Base-by-base conservation (phyloP, 2,888 invertebrate species). In the Drosophila cognata region DNA sequence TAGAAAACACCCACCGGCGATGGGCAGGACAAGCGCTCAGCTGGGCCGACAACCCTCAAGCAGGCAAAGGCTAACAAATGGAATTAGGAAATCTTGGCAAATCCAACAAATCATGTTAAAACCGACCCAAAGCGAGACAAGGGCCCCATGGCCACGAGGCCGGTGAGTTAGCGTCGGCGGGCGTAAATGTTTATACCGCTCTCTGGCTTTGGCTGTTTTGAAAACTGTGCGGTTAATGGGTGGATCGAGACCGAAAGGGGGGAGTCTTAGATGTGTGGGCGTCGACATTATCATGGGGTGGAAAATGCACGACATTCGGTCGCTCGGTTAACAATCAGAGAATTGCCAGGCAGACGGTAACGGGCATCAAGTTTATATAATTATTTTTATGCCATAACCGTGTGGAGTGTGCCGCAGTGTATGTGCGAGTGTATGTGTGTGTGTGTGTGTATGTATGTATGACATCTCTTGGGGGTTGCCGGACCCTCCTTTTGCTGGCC, bases 11-110 rank as follows among this genome's bases (percentile, higher is more conserved):
- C 81, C 82, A 73, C 64, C 56, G 60, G 76, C 67, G 48, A 56
- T 52, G 61, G 29, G 35, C 31, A 31, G 25, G 60, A 56, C 21
- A 35, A 25, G 33, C 31, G 52, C 35, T 43, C 68, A 74, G 74
- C 63, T 68, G 80, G 63, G 53, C 21, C 67, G 77, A 57, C 81
- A 82, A 79, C 88, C 88, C 85, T 75, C 61, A 7, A 51, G 51
- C 50, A 63, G 68, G 73, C 66, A 52, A 77, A 75, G 74, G 64
- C 74, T 74, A 79, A 74, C 82, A 91, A 92, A 91, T 91, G 79
- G 85, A 91, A 91, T 91, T 91, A 92, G 91, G 90, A 91, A 91
- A 91, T 91, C 87, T 80, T 84, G 83, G 71, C 81, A 90, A 91
- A 91, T 85, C 88, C 82, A 77, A 85, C 82, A 87, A 91, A 92